phyloP scores from a whole-genome alignment of 2,797 vertebrate genomes.

The Enteromius argenteus region DNA sequence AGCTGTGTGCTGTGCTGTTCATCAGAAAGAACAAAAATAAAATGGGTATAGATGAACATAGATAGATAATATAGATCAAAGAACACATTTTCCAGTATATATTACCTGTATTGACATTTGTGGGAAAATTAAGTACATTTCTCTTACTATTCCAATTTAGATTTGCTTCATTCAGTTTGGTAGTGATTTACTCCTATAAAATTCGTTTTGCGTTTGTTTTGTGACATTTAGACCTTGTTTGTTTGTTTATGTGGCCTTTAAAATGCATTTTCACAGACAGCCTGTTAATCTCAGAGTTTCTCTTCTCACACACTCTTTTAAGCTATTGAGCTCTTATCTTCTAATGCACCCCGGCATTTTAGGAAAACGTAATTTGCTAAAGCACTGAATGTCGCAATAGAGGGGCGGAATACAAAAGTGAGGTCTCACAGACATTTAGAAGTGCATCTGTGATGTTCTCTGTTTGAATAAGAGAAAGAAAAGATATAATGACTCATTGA shows the following conservation, averaged over 20 bases:
- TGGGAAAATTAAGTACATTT: neutral
- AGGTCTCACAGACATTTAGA: neutral
- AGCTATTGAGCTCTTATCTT: constrained; percentile 64
- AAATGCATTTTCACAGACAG: constrained; percentile 34
- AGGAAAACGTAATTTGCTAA: constrained; percentile 18
- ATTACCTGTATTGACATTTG: neutral
- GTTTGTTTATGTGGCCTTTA: constrained; percentile 61
- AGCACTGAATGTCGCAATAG: neutral
- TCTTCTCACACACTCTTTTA: constrained; percentile 50
- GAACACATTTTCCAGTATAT: neutral
- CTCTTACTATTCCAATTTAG: neutral
- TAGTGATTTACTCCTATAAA: constrained; percentile 52
- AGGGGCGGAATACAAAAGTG: neutral
- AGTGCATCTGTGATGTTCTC: neutral
- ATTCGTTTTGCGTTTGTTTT: constrained; percentile 64
- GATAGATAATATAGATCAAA: neutral
- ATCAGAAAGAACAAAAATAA: too few species aligned
- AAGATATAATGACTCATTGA: neutral
- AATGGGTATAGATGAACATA: neutral
- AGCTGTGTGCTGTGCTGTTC: neutral
- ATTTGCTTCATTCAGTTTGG: constrained; percentile 18
- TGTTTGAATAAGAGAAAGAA: constrained; percentile 21
- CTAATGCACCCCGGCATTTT: constrained; percentile 60
- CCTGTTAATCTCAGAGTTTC: constrained; percentile 56
- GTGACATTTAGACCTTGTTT: constrained; percentile 63